Evolutionary conservation across 2,797 vertebrate genomes (phyloP), one percentile per base, ranked within the genome.

Genomic region (Sebastes oblongus): DNA sequence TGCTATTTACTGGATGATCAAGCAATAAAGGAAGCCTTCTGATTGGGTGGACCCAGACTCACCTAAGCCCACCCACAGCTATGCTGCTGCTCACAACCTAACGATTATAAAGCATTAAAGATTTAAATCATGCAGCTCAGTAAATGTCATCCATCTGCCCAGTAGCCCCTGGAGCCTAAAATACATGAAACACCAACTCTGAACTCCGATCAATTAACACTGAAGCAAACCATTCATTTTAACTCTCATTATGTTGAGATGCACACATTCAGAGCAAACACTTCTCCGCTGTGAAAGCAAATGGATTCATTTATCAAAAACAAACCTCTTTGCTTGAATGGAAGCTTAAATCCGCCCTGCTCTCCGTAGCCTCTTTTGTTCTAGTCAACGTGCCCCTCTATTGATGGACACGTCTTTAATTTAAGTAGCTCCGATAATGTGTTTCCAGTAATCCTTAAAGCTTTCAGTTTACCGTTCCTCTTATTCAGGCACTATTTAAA

Each of bases 391-490:
- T 29, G 20, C 29, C 29, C 29, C 24, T 66, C 46, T 29, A n/a
- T 24, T 67, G 65, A 58, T 60, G 66, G 65, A 58, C 60, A 69
- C 29, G 30, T 70, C 56, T 78, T 61, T 75, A 20, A 67, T 70
- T 68, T 74, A 70, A 79, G 66, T 77, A 66, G 16, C 72, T 46
- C 9, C 50, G 55, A 69, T 75, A 32, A 72, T 59, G 62, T 58
- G 58, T 55, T 87, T 80, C 32, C n/a, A 29, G 50, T 75, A 68
- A 83, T 86, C 66, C 70, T 55, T 18, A 46, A 71, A 71, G 77
- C 80, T 76, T 66, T 66, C 29, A 81, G 27, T 42, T 9, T 5
- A 22, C 29, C 29, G 25, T 13, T 60, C 42, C 29, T 78, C 42
- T 32, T 58, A 8, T 59, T 46, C 39, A 30, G 52, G 2, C 24